Conservation (phyloP, 2,888 invertebrate genomes). For the Polydrusus tereticollis region DNA sequence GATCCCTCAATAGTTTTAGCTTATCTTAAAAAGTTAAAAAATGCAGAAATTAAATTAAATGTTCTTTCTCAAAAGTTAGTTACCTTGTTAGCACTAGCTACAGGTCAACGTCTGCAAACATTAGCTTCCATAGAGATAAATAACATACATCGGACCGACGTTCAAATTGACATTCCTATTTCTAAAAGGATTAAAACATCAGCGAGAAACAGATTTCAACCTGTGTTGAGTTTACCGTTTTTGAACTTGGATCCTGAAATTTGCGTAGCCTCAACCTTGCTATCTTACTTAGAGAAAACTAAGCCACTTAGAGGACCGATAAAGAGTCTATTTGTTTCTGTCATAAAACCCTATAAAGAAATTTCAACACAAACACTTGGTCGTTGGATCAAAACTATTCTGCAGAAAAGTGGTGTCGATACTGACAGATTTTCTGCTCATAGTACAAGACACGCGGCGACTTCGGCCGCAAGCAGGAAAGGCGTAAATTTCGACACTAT, state of each 20-base stretch:
- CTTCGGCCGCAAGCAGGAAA: constrained; percentile 4
- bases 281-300: too few species aligned
- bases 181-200: constrained; percentile 20
- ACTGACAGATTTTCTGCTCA: constrained; percentile 8
- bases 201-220: constrained; percentile 4
- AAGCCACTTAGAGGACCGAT: constrained; percentile 3
- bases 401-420: constrained; percentile 14
- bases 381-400: constrained; percentile 14
- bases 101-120: constrained; percentile 25
- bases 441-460: constrained; percentile 10
- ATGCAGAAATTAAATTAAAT: neutral
- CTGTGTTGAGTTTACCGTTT: constrained; percentile 6
- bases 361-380: constrained; percentile 5
- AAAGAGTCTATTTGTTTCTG: neutral
- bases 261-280: neutral
- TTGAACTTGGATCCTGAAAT: neutral
- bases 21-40: neutral
- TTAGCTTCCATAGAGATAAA: constrained; percentile 9
- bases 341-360: constrained; percentile 5
- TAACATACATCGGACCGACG: neutral
- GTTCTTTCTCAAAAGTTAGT: constrained; percentile 9
- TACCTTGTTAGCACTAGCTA: too few species aligned
- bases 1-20: constrained; percentile 7
- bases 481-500: constrained; percentile 15
- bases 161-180: constrained; percentile 4